Percentiles rank a stretch among this genome's conserved stretches.
Conservation (phyloP, 2,797 vertebrate species). For the Pantherophis vulpinus region DNA sequence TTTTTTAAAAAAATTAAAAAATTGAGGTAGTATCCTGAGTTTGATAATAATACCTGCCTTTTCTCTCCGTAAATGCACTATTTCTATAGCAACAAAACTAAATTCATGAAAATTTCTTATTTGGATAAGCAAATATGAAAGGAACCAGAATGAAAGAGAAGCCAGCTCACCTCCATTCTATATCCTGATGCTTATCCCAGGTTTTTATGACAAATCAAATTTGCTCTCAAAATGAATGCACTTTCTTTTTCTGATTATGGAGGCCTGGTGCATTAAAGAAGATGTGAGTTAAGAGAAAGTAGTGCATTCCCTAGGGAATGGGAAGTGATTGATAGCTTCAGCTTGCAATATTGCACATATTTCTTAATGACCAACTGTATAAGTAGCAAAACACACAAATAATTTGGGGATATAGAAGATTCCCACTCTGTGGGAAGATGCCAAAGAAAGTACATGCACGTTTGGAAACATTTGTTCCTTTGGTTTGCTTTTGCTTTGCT, state of each 20-base stretch:
- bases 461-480: conserved; percentile 56
- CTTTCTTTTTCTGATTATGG: conserved; percentile 30
- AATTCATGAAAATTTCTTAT: background rate
- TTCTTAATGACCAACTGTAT: conserved; percentile 50
- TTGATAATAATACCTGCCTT: background rate
- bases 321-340: conserved; percentile 19
- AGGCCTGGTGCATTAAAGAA: conserved; percentile 41
- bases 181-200: background rate
- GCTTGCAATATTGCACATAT: conserved; percentile 14
- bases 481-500: conserved; percentile 46
- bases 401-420: conserved; percentile 47
- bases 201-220: background rate
- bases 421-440: conserved; percentile 9
- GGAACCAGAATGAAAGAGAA: background rate
- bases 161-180: background rate
- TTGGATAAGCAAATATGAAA: background rate
- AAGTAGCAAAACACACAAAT: conserved; percentile 46
- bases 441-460: conserved; percentile 51
- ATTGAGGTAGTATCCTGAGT: background rate
- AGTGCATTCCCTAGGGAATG: conserved; percentile 4
- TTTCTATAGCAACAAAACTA: background rate
- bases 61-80: background rate
- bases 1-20: background rate
- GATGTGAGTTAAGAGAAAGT: conserved; percentile 12
- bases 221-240: background rate